Conservation (phyloP, 1,140 invertebrate genomes). For the Ips nitidus region DNA sequence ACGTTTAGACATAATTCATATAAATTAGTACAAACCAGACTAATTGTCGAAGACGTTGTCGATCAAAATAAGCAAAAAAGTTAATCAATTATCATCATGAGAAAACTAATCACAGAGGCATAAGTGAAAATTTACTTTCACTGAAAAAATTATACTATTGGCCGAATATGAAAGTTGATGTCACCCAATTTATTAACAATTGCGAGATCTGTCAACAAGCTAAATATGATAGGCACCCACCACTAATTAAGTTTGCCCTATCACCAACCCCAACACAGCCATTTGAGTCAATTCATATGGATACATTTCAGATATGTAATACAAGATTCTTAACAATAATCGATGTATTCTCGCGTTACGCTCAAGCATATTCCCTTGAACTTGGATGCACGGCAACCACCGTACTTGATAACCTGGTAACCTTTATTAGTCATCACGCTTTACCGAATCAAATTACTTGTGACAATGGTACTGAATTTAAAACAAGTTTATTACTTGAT, state of each 20-base stretch:
- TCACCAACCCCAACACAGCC: slow-evolving; percentile 19
- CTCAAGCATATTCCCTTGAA: slow-evolving; percentile 8
- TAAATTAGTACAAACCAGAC: slow-evolving; percentile 6
- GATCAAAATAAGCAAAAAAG: neutral
- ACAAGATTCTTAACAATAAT: slow-evolving; percentile 18
- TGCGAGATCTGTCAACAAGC: slow-evolving; percentile 11
- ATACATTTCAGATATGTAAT: slow-evolving; percentile 17
- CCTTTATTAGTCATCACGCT: no score
- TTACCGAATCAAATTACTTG: no score
- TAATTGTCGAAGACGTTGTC: neutral
- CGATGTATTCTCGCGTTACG: slow-evolving; percentile 16
- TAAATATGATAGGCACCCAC: slow-evolving; percentile 18
- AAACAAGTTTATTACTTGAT: slow-evolving; percentile 14
- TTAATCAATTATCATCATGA: slow-evolving; percentile 19
- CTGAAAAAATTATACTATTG: slow-evolving; percentile 10
- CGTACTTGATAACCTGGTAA: no score
- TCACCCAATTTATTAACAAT: slow-evolving; percentile 13
- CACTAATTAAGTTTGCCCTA: slow-evolving; percentile 15
- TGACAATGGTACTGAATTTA: no score
- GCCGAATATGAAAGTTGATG: slow-evolving; percentile 13
- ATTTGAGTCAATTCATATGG: slow-evolving; percentile 22
- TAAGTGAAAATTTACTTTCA: slow-evolving; percentile 14
- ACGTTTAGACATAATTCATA: slow-evolving; percentile 1
- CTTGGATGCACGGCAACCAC: slow-evolving; percentile 2
- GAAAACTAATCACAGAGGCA: slow-evolving; percentile 24